A percentile compares a stretch with the other conserved stretches of the same genome.
Evolutionary conservation across 2,797 vertebrate genomes (phyloP).

Genomic region (Crypturellus tataupa): DNA sequence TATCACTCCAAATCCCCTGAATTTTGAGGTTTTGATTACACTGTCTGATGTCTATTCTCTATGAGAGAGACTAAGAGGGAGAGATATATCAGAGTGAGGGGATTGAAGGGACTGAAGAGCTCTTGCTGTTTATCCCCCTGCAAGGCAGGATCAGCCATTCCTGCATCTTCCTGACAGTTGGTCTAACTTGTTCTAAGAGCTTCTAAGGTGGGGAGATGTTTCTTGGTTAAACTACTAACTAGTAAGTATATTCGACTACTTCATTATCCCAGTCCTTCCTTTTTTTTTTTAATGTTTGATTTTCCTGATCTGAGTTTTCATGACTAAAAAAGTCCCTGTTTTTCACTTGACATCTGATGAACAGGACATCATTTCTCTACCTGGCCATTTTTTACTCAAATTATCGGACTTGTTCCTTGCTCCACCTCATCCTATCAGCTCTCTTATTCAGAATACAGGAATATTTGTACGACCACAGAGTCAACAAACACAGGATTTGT

Average conservation of each 20-base stretch:
- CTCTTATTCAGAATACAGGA: not conserved
- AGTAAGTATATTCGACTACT: not conserved
- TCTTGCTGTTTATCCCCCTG: not conserved
- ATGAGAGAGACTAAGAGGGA: not conserved
- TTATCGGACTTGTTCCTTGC: not conserved
- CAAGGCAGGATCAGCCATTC: not conserved
- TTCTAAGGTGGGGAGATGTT: not conserved
- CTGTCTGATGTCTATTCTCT: not conserved
- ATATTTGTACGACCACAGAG: not conserved
- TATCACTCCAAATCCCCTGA: not conserved
- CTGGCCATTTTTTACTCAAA: too few species aligned
- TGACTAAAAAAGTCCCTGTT: not conserved
- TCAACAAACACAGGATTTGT: not conserved
- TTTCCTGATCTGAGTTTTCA: not conserved
- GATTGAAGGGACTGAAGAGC: not conserved
- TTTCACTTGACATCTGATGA: not conserved
- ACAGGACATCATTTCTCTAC: accelerated
- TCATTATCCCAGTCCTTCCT: not conserved
- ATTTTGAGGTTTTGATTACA: not conserved
- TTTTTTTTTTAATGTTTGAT: not conserved
- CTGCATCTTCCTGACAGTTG: not conserved
- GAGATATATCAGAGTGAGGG: not conserved
- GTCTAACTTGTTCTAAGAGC: not conserved
- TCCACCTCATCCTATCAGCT: accelerated
- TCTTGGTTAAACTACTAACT: too few species aligned